Percentiles rank a stretch among this genome's conserved stretches.
Conservation (phyloP, 2,113 vertebrate genomes). For the Baryphthengus martii region DNA sequence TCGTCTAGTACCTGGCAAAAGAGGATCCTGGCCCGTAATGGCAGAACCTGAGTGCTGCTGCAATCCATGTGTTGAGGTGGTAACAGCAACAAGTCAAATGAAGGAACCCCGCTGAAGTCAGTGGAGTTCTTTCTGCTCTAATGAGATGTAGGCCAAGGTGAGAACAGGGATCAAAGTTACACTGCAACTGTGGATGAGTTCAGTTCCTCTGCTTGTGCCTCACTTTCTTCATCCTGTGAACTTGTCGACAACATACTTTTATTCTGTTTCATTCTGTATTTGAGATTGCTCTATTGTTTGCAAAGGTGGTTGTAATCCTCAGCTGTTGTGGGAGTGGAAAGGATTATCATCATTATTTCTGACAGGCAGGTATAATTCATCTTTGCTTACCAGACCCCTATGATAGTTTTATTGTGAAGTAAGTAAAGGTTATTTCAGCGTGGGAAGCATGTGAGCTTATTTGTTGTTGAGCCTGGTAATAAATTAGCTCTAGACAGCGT, state of each 20-base stretch:
- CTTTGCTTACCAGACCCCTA: conserved; percentile 49
- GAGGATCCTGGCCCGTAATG: neutral
- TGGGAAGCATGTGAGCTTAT: conserved; percentile 2
- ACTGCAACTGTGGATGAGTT: neutral
- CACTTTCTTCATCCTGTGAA: neutral
- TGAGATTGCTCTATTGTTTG: neutral
- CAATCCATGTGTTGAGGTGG: neutral
- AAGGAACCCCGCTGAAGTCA: neutral
- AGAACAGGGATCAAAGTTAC: neutral
- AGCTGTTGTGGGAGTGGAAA: neutral
- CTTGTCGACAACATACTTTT: neutral
- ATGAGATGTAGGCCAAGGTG: neutral
- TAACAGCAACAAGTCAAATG: neutral
- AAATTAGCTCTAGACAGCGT: conserved; percentile 30
- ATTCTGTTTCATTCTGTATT: neutral
- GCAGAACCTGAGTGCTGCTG: neutral
- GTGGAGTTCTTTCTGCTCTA: neutral
- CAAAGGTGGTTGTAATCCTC: neutral
- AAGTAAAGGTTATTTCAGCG: conserved; percentile 48
- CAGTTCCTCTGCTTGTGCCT: neutral
- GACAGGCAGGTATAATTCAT: conserved; percentile 47
- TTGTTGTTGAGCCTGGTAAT: conserved; percentile 43
- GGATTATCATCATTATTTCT: conserved; percentile 55
- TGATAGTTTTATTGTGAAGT: conserved; percentile 29
- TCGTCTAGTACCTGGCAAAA: neutral